Conservation (phyloP, 2,888 invertebrate genomes). For the Drosophila birchii region DNA sequence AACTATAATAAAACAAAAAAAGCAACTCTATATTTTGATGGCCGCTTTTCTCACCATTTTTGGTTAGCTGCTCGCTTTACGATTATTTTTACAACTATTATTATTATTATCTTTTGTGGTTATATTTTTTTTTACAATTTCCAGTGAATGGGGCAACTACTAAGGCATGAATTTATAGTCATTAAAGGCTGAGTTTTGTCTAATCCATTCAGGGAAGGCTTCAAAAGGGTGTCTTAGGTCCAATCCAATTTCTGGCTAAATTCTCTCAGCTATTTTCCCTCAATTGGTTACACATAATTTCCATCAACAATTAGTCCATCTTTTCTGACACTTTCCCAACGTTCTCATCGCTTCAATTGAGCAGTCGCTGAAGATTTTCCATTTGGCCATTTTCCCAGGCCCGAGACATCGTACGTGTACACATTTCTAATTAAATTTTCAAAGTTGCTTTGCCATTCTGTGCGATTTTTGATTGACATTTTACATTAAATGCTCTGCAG, state of each 20-base stretch:
- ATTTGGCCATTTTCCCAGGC: slow-evolving; percentile 64
- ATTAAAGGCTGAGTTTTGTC: slow-evolving; percentile 63
- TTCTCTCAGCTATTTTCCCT: neutral
- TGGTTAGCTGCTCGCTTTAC: slow-evolving; percentile 23
- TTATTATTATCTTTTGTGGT: slow-evolving; percentile 17
- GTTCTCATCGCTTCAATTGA: slow-evolving; percentile 64
- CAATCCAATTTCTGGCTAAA: neutral
- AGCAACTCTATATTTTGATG: slow-evolving; percentile 66
- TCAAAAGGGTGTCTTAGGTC: neutral
- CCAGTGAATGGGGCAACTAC: slow-evolving; percentile 52
- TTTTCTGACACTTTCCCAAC: slow-evolving; percentile 18
- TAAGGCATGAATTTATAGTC: slow-evolving; percentile 54
- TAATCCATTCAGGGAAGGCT: slow-evolving; percentile 18
- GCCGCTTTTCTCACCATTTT: slow-evolving; percentile 38
- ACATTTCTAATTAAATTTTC: slow-evolving; percentile 78
- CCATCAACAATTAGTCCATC: slow-evolving; percentile 25
- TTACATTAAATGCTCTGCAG: slow-evolving; percentile 76
- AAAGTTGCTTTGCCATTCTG: slow-evolving; percentile 64
- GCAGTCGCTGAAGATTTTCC: slow-evolving; percentile 49
- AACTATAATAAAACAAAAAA: slow-evolving; percentile 51
- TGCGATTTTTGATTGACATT: slow-evolving; percentile 80
- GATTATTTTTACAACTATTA: slow-evolving; percentile 39
- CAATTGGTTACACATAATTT: slow-evolving; percentile 8
- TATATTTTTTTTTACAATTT: slow-evolving; percentile 59
- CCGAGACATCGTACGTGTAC: slow-evolving; percentile 27